phyloP scores from a whole-genome alignment of 2,888 invertebrate species.

The Nysson spinosus region DNA sequence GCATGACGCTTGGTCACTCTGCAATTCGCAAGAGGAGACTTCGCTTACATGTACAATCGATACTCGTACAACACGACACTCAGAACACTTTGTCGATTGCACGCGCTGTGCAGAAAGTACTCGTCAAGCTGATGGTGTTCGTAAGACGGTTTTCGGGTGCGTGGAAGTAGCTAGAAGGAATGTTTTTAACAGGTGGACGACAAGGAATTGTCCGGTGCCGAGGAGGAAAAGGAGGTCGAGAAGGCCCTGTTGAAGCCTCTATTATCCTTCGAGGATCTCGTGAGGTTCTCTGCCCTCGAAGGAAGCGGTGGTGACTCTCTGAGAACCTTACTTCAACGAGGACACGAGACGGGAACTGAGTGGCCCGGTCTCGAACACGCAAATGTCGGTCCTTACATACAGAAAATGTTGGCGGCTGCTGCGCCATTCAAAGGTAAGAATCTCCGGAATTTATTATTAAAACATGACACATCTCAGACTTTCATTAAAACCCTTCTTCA shows the following conservation, averaged over 20 bases:
- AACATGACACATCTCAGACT: too few relatives aligned
- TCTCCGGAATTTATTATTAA: not conserved
- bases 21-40: conserved; percentile 38
- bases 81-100: too few relatives aligned
- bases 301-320: conserved; percentile 78
- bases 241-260: conserved; percentile 80
- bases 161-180: conserved; percentile 55
- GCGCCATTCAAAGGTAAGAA: conserved; percentile 73
- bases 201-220: conserved; percentile 80
- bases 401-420: conserved; percentile 78
- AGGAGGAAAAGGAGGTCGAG: conserved; percentile 82
- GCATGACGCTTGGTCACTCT: conserved; percentile 65
- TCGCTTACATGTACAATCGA: conserved; percentile 46
- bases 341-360: conserved; percentile 77
- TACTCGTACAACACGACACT: conserved; percentile 49
- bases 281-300: conserved; percentile 80
- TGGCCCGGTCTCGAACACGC: conserved; percentile 79
- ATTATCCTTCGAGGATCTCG: conserved; percentile 81
- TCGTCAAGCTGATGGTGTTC: too few relatives aligned
- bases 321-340: conserved; percentile 78
- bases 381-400: conserved; percentile 79
- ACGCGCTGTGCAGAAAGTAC: too few relatives aligned
- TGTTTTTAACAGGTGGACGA: conserved; percentile 79
- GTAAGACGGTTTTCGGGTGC: conserved; percentile 1
- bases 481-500: too few relatives aligned